Evolutionary conservation across 2,888 invertebrate genomes (phyloP), one percentile per base, ranked within the genome.

Genomic region (Apomyelois bistriatella): DNA sequence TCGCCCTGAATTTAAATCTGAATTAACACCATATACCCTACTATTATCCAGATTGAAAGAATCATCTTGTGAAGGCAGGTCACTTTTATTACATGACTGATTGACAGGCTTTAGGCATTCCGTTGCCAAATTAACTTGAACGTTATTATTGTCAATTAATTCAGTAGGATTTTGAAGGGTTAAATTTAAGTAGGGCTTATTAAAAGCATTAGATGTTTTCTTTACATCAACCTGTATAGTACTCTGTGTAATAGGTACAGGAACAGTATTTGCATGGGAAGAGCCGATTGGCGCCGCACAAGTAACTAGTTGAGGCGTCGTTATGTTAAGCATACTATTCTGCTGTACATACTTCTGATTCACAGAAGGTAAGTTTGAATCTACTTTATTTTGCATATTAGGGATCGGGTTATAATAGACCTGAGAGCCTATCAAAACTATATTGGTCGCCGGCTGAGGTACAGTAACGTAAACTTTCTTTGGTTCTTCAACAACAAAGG

Each of bases 371-470:
- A 61, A 41, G 2, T 65, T 58, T 35, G 55, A 40, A 22, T 55
- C 65, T 17, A 65, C 50, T 36, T 64, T 61, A n/a, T 59, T 60
- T 62, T 72, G 70, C 22, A 77, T 54, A 5, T 64, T 51, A n/a
- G 66, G 17, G 55, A 68, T 76, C 3, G 75, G 65, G 57, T 80
- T 73, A 50, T 79, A 84, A 15, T 76, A 66, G 22, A 81, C 57
- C 15, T 80, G 72, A 7, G 79, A 66, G 13, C 76, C 71, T 52
- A 85, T 61, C 6, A 83, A 53, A 10, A 83, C 69, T 6, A 85
- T 66, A 59, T 82, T 85, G 0, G 65, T 53, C 3, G 72, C 15
- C 9, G 42, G 43, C 5, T 66, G 70, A 4, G 76, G 68, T 13
- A 74, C 54, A 5, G 73, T 32, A 16, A 72, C 56, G 36, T 68